Evolutionary conservation across 2,113 vertebrate genomes (phyloP).

Genomic region (Callocephalon fimbriatum): DNA sequence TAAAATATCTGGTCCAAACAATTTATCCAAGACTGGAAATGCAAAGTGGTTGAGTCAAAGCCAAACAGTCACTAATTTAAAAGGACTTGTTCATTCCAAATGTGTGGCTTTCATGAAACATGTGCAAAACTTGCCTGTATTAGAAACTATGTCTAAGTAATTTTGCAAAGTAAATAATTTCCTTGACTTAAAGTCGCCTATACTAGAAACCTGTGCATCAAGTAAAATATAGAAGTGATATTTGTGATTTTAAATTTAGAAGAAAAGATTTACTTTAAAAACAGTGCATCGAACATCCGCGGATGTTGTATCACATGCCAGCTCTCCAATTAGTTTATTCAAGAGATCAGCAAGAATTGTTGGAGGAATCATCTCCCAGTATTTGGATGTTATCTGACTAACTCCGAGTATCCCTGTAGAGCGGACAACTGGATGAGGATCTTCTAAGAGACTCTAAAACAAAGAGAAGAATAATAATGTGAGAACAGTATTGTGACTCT

Average conservation of each 20-base stretch:
- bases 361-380: conserved; percentile 94
- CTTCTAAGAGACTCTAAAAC: conserved; percentile 87
- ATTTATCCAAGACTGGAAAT: neutral
- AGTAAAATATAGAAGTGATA: neutral
- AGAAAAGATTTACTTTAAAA: conserved; percentile 84
- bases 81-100: neutral
- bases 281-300: conserved; percentile 92
- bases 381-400: conserved; percentile 88
- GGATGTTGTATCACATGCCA: conserved; percentile 84
- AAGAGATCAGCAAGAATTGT: conserved; percentile 86
- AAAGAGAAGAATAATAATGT: neutral
- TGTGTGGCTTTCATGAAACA: rapidly evolving
- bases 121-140: neutral
- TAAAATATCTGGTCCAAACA: neutral
- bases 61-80: neutral
- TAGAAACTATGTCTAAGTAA: neutral
- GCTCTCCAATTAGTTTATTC: conserved; percentile 85
- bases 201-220: neutral
- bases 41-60: neutral
- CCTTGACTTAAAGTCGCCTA: neutral
- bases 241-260: neutral
- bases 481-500: neutral
- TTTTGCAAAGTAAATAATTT: neutral
- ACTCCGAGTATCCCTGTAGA: conserved; percentile 88
- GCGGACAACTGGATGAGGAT: conserved; percentile 89